Percentiles rank a stretch among this genome's conserved stretches.
Conservation (phyloP, 2,888 invertebrate species). For the Callyntrura guangdongensis region DNA sequence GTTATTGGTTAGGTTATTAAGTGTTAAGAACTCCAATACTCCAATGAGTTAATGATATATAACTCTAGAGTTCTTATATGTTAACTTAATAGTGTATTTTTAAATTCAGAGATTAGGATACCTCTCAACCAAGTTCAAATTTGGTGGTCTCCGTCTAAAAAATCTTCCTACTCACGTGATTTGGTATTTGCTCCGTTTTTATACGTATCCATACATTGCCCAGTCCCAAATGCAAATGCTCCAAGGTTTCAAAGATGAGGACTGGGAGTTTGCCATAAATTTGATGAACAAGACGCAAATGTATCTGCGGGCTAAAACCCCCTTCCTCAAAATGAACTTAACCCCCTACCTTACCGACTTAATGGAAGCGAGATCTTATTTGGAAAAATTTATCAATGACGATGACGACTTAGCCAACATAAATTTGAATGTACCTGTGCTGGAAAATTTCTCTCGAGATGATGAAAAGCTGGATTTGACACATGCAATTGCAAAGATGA, state of each 20-base stretch:
- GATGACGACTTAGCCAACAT: slow-evolving; percentile 9
- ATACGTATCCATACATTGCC: slow-evolving; percentile 65
- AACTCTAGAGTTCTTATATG: too few species aligned
- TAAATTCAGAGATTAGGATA: slow-evolving; percentile 55
- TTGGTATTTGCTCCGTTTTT: slow-evolving; percentile 68
- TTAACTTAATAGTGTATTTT: too few species aligned
- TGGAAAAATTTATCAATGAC: slow-evolving; percentile 41
- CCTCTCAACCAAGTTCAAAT: slow-evolving; percentile 69
- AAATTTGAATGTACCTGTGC: slow-evolving; percentile 65
- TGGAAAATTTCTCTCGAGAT: slow-evolving; percentile 72
- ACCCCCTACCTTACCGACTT: slow-evolving; percentile 70
- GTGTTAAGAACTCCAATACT: too few species aligned
- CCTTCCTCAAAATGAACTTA: slow-evolving; percentile 67
- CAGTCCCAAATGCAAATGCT: slow-evolving; percentile 71
- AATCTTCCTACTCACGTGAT: slow-evolving; percentile 67
- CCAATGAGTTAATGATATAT: too few species aligned
- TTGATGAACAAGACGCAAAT: slow-evolving; percentile 71
- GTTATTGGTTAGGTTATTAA: too few species aligned
- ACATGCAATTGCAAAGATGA: slow-evolving; percentile 60
- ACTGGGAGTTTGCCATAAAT: slow-evolving; percentile 59
- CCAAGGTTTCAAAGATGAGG: slow-evolving; percentile 67
- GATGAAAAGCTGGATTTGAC: slow-evolving; percentile 68
- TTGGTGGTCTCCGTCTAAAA: slow-evolving; percentile 65
- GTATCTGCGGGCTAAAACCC: slow-evolving; percentile 55
- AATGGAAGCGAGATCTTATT: slow-evolving; percentile 69